Evolutionary conservation across 2,113 vertebrate species (phyloP), one percentile per base, ranked within the genome.

Genomic region (Cyanoramphus novaezelandiae): DNA sequence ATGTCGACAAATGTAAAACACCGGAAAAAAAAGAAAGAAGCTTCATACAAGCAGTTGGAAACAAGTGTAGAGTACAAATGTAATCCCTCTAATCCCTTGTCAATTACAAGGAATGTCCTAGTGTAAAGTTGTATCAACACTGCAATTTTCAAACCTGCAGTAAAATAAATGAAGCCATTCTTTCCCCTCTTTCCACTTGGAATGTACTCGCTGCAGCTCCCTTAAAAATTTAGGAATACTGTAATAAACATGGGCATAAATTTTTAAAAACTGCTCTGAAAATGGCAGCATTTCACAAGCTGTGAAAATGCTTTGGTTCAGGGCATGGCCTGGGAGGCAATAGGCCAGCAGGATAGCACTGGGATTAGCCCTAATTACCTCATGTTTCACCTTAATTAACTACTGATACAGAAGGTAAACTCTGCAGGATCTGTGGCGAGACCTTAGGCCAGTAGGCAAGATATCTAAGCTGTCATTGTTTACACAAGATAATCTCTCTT

Each of bases 311-410:
- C 89, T 97, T 94, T 92, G 82, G 93, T 91, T 95, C 75, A 93
- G 94, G 94, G 85, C 41, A 97, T 82, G 89, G 96, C 97, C 95
- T 96, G 77, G 94, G 93, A 98, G 97, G 97, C 96, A 97, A 93
- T 49, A 97, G 97, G 95, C 97, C 97, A 98, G 97, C 97, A 96
- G 98, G 97, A 97, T 88, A 96, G 94, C 94, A 79, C 59, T 75
- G 96, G 97, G 98, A 98, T 98, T 98, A 98, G 95, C 93, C 95
- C 93, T 98, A 98, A 98, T 98, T 98, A 98, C 94, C 97, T 98
- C 98, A 97, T 97, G 97, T 98, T 98, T 98, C 98, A 98, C 98
- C 98, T 98, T 98, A 98, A 98, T 98, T 98, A 98, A 98, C 98
- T 98, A 97, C 81, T 97, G 96, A 98, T 98, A 98, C 97, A 97